Evolutionary conservation across 2,797 vertebrate genomes (phyloP), one percentile per base, ranked within the genome.

Genomic region (Aulostomus chinensis): DNA sequence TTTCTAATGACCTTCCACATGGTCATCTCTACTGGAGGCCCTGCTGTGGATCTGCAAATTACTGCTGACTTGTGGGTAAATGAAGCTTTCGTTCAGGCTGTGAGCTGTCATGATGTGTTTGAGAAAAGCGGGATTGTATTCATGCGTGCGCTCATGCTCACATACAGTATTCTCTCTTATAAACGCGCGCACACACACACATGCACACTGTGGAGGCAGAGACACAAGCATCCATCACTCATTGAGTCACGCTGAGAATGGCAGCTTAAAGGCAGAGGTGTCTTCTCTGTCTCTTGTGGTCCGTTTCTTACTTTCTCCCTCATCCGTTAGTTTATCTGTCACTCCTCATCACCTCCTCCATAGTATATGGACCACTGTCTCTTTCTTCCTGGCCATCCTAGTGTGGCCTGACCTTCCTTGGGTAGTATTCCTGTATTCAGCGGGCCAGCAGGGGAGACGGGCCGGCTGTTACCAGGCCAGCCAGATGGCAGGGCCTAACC

Each of bases 51-150:
- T 51, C 73, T 67, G 52, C 14, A 51, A 81, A 78, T 86, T 75
- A 83, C 78, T 70, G 77, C 73, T 77, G 86, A 80, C 87, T 87
- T 85, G 79, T 82, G 85, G 78, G 81, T 79, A 89, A 86, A 88
- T 85, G 59, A 80, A 78, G 71, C 83, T 85, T 84, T 83, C 42
- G 47, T 82, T 87, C 85, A 25, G 50, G 76, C 83, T 85, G 86
- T 74, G 83, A 77, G 82, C 86, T 87, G 87, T 86, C 87, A 85
- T 47, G 78, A 88, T 78, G 58, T 73, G 66, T 87, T 87, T 84
- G 78, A 77, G 78, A 21, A 70, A 77, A 71, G 58, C 5, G 6
- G 77, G 58, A 68, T 68, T 62, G 76, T 76, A 57, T 56, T 81
- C 84, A 83, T 65, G 71, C 61, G 46, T 75, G 64, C 60, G 55